A percentile compares a stretch with the other conserved stretches of the same genome.
These are phyloP conservation scores for Orchesellides sinensis DNA, from an alignment of 2,888 invertebrate genomes.

Conservation along the genomic window DNA sequence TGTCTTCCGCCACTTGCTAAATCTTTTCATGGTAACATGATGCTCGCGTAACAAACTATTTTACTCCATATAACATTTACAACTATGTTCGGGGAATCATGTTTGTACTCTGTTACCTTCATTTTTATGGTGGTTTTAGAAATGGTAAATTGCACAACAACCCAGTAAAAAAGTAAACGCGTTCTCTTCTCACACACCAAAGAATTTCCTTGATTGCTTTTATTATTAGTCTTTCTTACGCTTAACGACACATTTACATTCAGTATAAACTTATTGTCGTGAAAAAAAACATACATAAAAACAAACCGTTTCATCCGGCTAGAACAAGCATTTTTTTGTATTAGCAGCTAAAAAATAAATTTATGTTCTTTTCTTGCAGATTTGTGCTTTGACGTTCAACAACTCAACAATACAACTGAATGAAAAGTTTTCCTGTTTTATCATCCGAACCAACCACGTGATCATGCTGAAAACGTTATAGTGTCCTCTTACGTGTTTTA, in stretches of 20 bases:
- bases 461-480: neutral
- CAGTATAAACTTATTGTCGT: neutral
- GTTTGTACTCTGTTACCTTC: neutral
- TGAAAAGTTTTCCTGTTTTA: no score
- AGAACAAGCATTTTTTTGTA: neutral
- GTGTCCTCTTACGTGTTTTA: slow-evolving; percentile 9
- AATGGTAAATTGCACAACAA: no score
- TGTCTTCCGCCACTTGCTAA: slow-evolving; percentile 7
- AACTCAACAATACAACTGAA: no score
- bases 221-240: slow-evolving; percentile 3
- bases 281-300: neutral
- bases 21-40: neutral
- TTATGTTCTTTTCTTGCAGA: slow-evolving; percentile 1
- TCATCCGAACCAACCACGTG: neutral
- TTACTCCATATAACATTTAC: neutral
- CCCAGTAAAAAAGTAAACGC: neutral
- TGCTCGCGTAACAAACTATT: no score
- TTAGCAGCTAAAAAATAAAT: neutral
- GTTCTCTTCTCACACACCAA: neutral
- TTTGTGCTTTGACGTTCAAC: no score
- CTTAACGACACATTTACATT: neutral
- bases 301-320: neutral
- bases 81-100: slow-evolving; percentile 7
- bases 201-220: slow-evolving; percentile 14
- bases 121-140: neutral